A percentile compares a stretch with the other conserved stretches of the same genome.
Conservation (phyloP, 1,140 invertebrate species). For the Wiebesia pumilae region DNA sequence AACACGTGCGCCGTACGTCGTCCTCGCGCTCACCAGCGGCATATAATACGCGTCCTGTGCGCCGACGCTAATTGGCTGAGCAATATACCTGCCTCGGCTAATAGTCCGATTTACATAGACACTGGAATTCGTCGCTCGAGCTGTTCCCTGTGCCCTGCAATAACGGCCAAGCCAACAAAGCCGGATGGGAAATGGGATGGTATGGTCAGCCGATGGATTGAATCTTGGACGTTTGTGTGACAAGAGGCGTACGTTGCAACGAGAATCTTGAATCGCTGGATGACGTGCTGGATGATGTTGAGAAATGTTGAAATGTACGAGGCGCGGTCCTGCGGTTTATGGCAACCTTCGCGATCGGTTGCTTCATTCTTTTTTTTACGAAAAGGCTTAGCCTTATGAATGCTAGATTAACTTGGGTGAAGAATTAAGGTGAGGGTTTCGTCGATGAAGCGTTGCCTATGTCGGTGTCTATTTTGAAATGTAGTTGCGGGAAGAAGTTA, state of each 20-base stretch:
- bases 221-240: neutral
- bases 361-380: neutral
- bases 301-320: too few relatives aligned
- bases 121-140: constrained; percentile 64
- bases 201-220: neutral
- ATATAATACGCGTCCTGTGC: neutral
- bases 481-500: too few relatives aligned
- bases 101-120: constrained; percentile 65
- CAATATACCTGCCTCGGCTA: constrained; percentile 64
- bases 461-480: too few relatives aligned
- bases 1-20: constrained; percentile 14
- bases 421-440: too few relatives aligned
- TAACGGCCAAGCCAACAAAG: neutral
- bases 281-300: neutral
- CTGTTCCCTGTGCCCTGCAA: neutral
- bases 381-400: neutral
- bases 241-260: neutral
- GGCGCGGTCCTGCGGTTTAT: too few relatives aligned
- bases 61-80: constrained; percentile 65
- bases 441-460: too few relatives aligned
- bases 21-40: neutral
- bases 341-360: too few relatives aligned
- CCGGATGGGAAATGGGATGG: neutral
- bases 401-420: neutral
- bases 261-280: neutral